phyloP scores from a whole-genome alignment of 2,113 vertebrate species.

The Irena cyanogastra region DNA sequence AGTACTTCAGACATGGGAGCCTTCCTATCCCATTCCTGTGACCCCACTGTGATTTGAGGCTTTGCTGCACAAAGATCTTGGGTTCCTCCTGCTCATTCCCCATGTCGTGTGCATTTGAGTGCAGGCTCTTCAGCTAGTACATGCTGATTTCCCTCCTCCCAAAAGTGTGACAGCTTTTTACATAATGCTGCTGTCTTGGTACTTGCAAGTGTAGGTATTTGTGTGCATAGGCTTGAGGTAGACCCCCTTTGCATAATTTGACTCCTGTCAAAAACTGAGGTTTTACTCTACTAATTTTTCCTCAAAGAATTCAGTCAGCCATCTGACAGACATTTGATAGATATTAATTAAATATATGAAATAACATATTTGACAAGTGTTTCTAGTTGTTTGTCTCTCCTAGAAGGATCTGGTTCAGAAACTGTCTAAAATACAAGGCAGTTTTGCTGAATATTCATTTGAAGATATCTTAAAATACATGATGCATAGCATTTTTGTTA shows the following conservation, averaged over 20 bases:
- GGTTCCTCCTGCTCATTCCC: neutral
- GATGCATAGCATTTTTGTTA: conserved; percentile 3
- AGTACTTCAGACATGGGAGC: neutral
- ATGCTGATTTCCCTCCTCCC: neutral
- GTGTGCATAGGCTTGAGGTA: neutral
- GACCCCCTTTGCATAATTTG: neutral
- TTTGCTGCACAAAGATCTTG: neutral
- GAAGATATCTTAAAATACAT: neutral
- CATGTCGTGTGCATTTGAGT: neutral
- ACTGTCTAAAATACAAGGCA: neutral
- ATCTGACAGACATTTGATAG: conserved; percentile 47
- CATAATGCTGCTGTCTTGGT: neutral
- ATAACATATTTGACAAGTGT: conserved; percentile 55
- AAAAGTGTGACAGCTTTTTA: neutral
- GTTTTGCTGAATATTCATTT: conserved; percentile 27
- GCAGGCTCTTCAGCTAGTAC: neutral
- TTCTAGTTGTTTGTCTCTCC: conserved; percentile 41
- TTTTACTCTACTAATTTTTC: conserved; percentile 17
- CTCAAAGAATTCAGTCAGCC: neutral
- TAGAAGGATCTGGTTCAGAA: conserved; percentile 18
- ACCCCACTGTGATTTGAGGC: neutral
- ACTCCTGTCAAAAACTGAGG: neutral
- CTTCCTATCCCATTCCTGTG: neutral
- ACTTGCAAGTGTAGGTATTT: neutral
- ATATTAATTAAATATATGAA: conserved; percentile 48